Conservation (phyloP, 2,113 vertebrate species). For the Barnardius zonarius region DNA sequence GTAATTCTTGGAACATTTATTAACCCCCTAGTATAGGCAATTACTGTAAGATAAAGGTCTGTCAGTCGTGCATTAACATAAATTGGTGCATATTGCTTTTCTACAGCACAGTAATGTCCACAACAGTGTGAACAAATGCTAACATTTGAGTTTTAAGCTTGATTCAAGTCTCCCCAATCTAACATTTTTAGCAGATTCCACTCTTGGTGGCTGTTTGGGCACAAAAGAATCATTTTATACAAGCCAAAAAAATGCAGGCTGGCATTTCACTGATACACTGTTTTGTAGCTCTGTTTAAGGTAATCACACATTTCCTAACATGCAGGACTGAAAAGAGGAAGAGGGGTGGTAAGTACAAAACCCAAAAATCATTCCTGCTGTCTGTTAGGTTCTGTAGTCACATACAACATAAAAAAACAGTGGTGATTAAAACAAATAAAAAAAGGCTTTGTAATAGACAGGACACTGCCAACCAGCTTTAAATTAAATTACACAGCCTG, state of each 20-base stretch:
- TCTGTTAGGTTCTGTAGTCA: neutral
- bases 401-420: neutral
- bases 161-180: neutral
- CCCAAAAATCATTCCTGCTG: neutral
- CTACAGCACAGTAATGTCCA: constrained; percentile 35
- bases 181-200: constrained; percentile 54
- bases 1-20: constrained; percentile 70
- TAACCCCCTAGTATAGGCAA: constrained; percentile 67
- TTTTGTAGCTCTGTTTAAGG: constrained; percentile 51
- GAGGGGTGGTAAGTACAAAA: neutral
- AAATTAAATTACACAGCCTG: constrained; percentile 85
- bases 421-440: constrained; percentile 37
- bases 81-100: constrained; percentile 62
- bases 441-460: constrained; percentile 64
- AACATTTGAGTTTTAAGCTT: constrained; percentile 46
- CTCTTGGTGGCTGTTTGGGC: constrained; percentile 9
- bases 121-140: constrained; percentile 51
- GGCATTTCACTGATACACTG: constrained; percentile 16
- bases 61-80: constrained; percentile 67
- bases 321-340: neutral
- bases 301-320: constrained; percentile 30
- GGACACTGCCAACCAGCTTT: constrained; percentile 71
- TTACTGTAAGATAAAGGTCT: constrained; percentile 67
- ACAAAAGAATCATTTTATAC: constrained; percentile 39
- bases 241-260: neutral